phyloP scores from a whole-genome alignment of 2,888 invertebrate genomes.

The Drosophila putrida region DNA sequence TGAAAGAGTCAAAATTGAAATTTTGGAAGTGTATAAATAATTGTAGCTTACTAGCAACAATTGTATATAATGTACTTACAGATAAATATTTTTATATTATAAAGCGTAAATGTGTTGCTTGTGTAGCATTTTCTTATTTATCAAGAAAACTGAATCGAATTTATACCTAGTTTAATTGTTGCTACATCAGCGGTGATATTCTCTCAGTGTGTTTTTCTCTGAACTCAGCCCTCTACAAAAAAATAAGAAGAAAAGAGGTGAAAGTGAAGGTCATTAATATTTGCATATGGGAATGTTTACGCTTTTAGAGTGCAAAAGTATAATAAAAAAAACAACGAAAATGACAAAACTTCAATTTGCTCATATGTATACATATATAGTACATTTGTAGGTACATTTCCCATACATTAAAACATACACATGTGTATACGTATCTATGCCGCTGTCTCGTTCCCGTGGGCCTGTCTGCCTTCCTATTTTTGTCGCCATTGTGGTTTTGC shows the following conservation, averaged over 20 bases:
- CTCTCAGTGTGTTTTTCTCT: constrained; percentile 33
- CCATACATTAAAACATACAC: background rate
- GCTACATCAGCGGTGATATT: constrained; percentile 24
- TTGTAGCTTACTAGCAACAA: background rate
- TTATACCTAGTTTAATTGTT: constrained; percentile 15
- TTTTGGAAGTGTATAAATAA: constrained; percentile 20
- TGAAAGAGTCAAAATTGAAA: constrained; percentile 35
- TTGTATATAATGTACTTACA: background rate
- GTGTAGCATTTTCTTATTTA: background rate
- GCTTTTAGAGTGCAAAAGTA: constrained; percentile 37
- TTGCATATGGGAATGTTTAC: constrained; percentile 75
- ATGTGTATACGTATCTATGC: constrained; percentile 13
- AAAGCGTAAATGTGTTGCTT: background rate
- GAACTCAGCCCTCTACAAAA: constrained; percentile 44
- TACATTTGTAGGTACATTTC: constrained; percentile 7
- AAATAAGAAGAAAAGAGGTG: constrained; percentile 65
- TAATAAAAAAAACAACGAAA: constrained; percentile 45
- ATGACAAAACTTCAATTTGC: constrained; percentile 62
- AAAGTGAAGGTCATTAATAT: constrained; percentile 80
- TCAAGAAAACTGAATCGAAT: background rate
- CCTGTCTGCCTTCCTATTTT: constrained; percentile 57
- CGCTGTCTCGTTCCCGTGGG: constrained; percentile 47
- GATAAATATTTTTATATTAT: too few relatives aligned
- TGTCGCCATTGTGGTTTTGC: constrained; percentile 67
- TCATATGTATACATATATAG: constrained; percentile 9